Evolutionary conservation across 2,113 vertebrate species (phyloP).

Genomic region (Eulemur macaco): DNA sequence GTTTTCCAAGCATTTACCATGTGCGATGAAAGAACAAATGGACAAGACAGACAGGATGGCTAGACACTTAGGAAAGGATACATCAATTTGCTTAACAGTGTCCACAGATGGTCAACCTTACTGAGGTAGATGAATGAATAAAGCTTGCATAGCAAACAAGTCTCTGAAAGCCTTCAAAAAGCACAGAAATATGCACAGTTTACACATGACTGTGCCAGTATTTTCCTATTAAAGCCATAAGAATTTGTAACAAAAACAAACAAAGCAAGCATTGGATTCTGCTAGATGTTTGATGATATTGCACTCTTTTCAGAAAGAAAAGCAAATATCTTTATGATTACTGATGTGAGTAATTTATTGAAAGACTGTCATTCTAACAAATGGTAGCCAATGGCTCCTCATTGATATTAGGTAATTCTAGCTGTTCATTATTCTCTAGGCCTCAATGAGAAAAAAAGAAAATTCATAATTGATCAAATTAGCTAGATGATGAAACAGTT

Average conservation of each 20-base stretch:
- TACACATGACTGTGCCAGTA: constrained; percentile 51
- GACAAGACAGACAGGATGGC: neutral
- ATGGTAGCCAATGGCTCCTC: neutral
- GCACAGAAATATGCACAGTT: constrained; percentile 55
- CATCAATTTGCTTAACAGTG: neutral
- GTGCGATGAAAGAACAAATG: neutral
- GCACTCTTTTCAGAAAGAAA: constrained; percentile 32
- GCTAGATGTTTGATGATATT: constrained; percentile 23
- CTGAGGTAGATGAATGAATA: neutral
- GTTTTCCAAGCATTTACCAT: neutral
- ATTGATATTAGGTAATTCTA: neutral
- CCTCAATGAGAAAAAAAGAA: neutral
- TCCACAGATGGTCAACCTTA: neutral
- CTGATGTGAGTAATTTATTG: neutral
- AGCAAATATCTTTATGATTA: constrained; percentile 54
- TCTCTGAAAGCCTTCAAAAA: constrained; percentile 1
- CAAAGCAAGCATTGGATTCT: constrained; percentile 40
- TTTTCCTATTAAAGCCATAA: constrained; percentile 67
- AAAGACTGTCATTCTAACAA: constrained; percentile 11
- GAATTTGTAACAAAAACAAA: constrained; percentile 70
- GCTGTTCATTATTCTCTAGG: neutral
- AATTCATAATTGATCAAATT: neutral
- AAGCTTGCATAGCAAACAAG: neutral
- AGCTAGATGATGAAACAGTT: neutral
- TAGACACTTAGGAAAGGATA: neutral